phyloP scores from a whole-genome alignment of 2,797 vertebrate genomes.

The Knipowitschia caucasica region DNA sequence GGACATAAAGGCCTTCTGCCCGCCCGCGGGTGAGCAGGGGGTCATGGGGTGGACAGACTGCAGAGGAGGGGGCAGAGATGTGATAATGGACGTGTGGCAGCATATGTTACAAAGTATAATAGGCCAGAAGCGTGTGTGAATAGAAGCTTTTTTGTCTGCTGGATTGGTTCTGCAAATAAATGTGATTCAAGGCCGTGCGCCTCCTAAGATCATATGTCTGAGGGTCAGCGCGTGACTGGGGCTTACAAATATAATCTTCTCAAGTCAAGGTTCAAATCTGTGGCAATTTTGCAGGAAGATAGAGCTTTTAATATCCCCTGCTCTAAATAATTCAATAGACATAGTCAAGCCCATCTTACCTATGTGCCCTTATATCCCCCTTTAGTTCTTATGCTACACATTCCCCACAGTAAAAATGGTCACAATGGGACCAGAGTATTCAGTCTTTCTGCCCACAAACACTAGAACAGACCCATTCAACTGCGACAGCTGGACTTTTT shows the following conservation, averaged over 20 bases:
- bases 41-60: slow-evolving; percentile 48
- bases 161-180: neutral
- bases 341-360: no score
- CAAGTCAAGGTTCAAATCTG: slow-evolving; percentile 22
- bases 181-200: neutral
- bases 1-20: slow-evolving; percentile 49
- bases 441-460: no score
- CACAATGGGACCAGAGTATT: no score
- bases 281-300: slow-evolving; percentile 25
- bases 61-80: slow-evolving; percentile 31
- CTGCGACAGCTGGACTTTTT: no score
- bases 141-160: neutral
- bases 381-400: no score
- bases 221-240: slow-evolving; percentile 19
- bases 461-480: no score
- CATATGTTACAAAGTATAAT: slow-evolving; percentile 12
- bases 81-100: slow-evolving; percentile 49
- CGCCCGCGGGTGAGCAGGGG: slow-evolving; percentile 27
- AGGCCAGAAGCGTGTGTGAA: neutral
- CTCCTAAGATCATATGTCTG: slow-evolving; percentile 12
- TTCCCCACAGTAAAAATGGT: no score
- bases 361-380: no score
- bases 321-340: no score
- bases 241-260: slow-evolving; percentile 3
- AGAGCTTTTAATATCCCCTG: slow-evolving; percentile 27